These are phyloP conservation scores for Pterocles gutturalis DNA, from an alignment of 2,113 vertebrate genomes.

Conservation along the genomic window DNA sequence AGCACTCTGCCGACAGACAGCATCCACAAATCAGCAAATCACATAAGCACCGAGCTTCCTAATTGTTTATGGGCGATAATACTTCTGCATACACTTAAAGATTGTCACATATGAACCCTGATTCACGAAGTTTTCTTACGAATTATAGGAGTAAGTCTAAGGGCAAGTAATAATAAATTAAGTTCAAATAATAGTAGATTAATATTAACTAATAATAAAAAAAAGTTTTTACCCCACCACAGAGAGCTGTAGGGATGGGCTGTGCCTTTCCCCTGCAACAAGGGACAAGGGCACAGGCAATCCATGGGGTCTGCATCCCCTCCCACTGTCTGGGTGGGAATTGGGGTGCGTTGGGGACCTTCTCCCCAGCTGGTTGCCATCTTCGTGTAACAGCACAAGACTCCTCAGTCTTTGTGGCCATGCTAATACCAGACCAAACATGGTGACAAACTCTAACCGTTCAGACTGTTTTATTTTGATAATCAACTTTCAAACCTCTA, in stretches of 20 bases:
- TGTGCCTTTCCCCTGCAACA: background rate
- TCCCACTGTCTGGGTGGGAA: background rate
- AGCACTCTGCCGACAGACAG: background rate
- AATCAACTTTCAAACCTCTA: background rate
- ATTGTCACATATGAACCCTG: fast-evolving
- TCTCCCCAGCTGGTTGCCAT: background rate
- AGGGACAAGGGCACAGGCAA: background rate
- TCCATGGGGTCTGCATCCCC: background rate
- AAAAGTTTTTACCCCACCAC: too few species aligned
- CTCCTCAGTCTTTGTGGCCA: background rate
- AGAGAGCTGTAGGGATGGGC: too few species aligned
- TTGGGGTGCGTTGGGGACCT: background rate
- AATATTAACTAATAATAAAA: too few species aligned
- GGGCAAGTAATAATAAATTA: background rate
- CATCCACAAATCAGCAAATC: background rate
- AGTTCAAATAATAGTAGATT: too few species aligned
- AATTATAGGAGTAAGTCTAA: background rate
- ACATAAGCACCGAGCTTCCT: background rate
- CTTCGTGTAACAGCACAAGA: background rate
- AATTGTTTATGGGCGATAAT: background rate
- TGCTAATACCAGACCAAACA: too few species aligned
- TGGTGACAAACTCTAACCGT: background rate
- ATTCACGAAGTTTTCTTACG: background rate
- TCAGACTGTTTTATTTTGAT: background rate
- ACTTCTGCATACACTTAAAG: background rate